Percentiles rank a stretch among this genome's conserved stretches.
Evolutionary conservation across 2,888 invertebrate genomes (phyloP).

Genomic region (Brachylomia viminalis): DNA sequence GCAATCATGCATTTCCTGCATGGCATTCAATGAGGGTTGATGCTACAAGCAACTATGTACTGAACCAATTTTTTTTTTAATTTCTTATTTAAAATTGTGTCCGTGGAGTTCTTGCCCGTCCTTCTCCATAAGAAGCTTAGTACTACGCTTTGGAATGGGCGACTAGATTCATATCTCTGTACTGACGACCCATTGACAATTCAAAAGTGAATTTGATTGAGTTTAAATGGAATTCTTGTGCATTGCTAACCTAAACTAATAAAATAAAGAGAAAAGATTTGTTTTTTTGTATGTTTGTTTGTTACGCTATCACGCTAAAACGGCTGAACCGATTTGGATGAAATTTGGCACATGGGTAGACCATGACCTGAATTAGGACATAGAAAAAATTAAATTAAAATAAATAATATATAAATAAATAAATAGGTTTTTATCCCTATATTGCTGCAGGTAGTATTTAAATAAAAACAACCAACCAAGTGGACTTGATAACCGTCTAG

Average conservation of each 20-base stretch:
- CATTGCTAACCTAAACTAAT: background rate
- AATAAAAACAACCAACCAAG: slow-evolving; percentile 11
- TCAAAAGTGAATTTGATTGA: background rate
- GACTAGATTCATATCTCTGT: background rate
- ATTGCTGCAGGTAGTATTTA: slow-evolving; percentile 8
- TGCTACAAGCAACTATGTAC: no score
- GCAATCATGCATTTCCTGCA: no score
- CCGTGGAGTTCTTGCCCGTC: background rate
- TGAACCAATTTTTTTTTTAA: no score
- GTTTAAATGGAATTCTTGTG: background rate
- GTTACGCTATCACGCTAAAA: background rate
- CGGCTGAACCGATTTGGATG: background rate
- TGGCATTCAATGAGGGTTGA: no score
- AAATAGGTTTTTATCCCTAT: no score
- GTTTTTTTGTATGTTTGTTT: background rate
- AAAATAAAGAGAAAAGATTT: background rate
- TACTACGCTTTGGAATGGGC: background rate
- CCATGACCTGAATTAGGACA: background rate
- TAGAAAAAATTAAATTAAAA: no score
- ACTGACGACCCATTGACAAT: background rate
- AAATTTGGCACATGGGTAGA: background rate
- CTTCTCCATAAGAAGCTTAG: background rate
- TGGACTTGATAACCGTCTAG: slow-evolving; percentile 8
- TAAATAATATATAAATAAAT: no score
- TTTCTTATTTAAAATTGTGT: background rate